Evolutionary conservation across 1,140 invertebrate genomes (phyloP), one percentile per base, ranked within the genome.

Genomic region (Paraescarpia echinospica): DNA sequence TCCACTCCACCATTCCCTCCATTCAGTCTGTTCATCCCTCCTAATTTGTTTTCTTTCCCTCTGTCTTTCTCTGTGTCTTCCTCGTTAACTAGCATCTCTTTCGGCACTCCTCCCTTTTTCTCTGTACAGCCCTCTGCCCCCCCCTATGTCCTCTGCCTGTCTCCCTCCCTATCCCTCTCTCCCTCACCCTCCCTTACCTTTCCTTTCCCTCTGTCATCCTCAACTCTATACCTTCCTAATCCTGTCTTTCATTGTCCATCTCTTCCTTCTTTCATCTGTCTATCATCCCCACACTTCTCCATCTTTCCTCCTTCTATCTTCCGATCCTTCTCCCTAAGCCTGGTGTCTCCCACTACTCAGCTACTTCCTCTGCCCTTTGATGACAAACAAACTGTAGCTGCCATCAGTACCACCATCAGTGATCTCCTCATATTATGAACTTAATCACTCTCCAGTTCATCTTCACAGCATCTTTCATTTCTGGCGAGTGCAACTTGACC

Each of bases 21-120:
- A 4, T 77, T 77, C 27, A 27, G 22, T 77, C 27, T 77, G 59
- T 77, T 77, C 22, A 22, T 77, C 9, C 8, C 59, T 77, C 59
- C 59, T 77, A 77, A 14, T 77, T 77, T 18, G 8, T 22, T 77
- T 1, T 27, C 22, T 77, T 77, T 34, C n/a, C 34, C 33, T 88
- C 92, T 34, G 1, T 92, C 92, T 92, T 18, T 34, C 92, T 92
- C 41, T 92, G 51, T 34, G 8, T 77, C 92, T 92, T 18, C 88
- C 92, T 92, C 92, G 4, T 34, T 51, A 18, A 9, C 88, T 48
- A 18, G 51, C 88, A 33, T 34, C 59, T 34, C 48, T 34, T 88
- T 89, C 22, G 33, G 51, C 34, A 48, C 91, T 27, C 48, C 34
- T 35, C 91, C 91, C 34, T 48, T 34, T 33, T 14, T 48, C 35